A percentile compares a stretch with the other conserved stretches of the same genome.
These are phyloP conservation scores for Smutsia gigantea DNA, from an alignment of 2,797 vertebrate genomes.

Conservation along the genomic window DNA sequence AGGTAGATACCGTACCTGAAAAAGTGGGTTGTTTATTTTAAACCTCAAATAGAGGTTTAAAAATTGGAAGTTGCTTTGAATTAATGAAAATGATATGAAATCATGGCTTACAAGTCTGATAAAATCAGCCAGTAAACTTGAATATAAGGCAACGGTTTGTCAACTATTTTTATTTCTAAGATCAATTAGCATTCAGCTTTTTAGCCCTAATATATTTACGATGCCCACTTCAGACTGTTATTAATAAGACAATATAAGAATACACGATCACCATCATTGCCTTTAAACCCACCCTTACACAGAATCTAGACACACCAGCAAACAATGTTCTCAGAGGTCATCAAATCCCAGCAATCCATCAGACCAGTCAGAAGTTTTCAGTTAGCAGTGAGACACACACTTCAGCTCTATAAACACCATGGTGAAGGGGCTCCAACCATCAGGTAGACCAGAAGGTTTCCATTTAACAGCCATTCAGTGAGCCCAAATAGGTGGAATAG, in stretches of 20 bases:
- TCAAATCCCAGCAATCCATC: neutral
- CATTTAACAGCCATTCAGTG: neutral
- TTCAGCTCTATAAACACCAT: neutral
- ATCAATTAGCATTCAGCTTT: neutral
- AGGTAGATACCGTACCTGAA: neutral
- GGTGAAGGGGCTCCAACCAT: neutral
- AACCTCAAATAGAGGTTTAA: slow-evolving; percentile 6
- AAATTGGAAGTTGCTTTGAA: slow-evolving; percentile 45
- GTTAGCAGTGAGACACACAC: neutral
- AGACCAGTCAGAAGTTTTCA: neutral
- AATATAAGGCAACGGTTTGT: slow-evolving; percentile 6
- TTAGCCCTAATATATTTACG: neutral
- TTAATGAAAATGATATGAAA: slow-evolving; percentile 20
- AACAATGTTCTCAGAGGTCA: neutral
- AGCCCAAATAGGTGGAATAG: neutral
- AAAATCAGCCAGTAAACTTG: slow-evolving; percentile 36
- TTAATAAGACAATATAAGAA: slow-evolving; percentile 37
- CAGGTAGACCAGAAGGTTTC: neutral
- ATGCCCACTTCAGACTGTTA: neutral
- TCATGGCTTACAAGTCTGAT: neutral
- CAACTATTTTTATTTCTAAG: slow-evolving; percentile 14
- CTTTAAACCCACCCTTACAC: neutral
- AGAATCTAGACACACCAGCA: neutral
- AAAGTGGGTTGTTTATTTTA: neutral
- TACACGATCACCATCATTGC: neutral